A percentile compares a stretch with the other conserved stretches of the same genome.
These are phyloP conservation scores for Diphyllodes magnificus DNA, from an alignment of 2,113 vertebrate species.

Conservation along the genomic window DNA sequence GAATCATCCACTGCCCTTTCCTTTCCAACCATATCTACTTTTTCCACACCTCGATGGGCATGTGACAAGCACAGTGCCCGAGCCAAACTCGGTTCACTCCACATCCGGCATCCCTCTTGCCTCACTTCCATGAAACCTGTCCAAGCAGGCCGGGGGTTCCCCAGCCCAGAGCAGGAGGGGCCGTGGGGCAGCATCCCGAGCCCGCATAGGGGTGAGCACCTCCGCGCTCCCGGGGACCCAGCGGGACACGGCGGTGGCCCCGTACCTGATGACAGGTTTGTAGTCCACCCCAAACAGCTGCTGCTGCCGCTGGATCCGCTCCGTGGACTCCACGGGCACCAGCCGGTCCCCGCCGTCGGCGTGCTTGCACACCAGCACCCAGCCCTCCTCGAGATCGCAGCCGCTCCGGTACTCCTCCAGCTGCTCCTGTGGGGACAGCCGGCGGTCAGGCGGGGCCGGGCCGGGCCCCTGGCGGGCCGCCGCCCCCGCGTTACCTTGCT, in stretches of 20 bases:
- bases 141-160: neutral
- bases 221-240: neutral
- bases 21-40: neutral
- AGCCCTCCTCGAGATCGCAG: constrained; percentile 87
- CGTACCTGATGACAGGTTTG: constrained; percentile 84
- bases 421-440: constrained; percentile 79
- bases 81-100: neutral
- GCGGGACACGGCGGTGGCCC: neutral
- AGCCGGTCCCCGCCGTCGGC: constrained; percentile 89
- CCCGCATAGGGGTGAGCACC: fast-evolving
- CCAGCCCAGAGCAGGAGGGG: neutral
- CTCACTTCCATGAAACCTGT: neutral
- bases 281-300: constrained; percentile 92
- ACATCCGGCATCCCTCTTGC: neutral
- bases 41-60: neutral
- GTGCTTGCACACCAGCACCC: constrained; percentile 92
- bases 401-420: constrained; percentile 84
- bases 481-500: neutral
- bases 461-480: neutral
- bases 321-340: constrained; percentile 88
- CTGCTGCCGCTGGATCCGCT: constrained; percentile 86
- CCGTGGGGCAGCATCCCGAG: neutral
- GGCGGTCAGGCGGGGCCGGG: neutral
- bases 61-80: neutral
- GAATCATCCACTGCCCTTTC: fast-evolving